Evolutionary conservation across 2,797 vertebrate species (phyloP), one percentile per base, ranked within the genome.

Genomic region (Oreonectes daqikongensis): DNA sequence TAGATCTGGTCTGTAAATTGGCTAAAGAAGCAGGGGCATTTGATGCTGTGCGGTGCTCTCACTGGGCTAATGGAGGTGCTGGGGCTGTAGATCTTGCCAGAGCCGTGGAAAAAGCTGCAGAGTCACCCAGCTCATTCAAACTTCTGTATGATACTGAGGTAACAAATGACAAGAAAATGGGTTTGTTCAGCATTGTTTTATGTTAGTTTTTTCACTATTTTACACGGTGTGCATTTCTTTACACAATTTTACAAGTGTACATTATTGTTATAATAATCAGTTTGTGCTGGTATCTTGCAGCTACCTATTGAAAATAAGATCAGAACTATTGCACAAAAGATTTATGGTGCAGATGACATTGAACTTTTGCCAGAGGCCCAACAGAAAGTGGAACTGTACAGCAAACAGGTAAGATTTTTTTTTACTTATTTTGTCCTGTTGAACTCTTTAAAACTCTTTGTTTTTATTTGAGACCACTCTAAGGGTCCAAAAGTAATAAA

Each of bases 11-110:
- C 48, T 93, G 93, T 78, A 86, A 79, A 17, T 67, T 95, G 66
- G 94, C 98, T 50, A 97, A 93, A 90, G 91, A 92, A 26, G 93
- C 95, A 0, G 96, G 97, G 64, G 98, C 97, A 0, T 98, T 97
- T 0, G 96, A 98, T 15, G 96, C 98, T 0, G 95, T 98, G 82
- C 93, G 86, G 30, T 96, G 95, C 84, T 92, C 90, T 75, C 97
- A 98, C 90, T 99, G 98, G 98, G 96, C 97, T 5, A 94, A 98
- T 52, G 98, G 97, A 0, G 98, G 98, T 1, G 92, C 89, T 24
- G 98, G 98, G 0, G 95, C 98, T 0, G 50, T 94, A 26, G 93
- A 92, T 0, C 90, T 99, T 17, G 97, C 94, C 2, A 86, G 72
- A 65, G 95, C 97, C 0, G 96, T 99, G 40, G 94, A 95, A 89